Base-by-base conservation (phyloP, 1,140 invertebrate genomes). In the Drosophila nannoptera region DNA sequence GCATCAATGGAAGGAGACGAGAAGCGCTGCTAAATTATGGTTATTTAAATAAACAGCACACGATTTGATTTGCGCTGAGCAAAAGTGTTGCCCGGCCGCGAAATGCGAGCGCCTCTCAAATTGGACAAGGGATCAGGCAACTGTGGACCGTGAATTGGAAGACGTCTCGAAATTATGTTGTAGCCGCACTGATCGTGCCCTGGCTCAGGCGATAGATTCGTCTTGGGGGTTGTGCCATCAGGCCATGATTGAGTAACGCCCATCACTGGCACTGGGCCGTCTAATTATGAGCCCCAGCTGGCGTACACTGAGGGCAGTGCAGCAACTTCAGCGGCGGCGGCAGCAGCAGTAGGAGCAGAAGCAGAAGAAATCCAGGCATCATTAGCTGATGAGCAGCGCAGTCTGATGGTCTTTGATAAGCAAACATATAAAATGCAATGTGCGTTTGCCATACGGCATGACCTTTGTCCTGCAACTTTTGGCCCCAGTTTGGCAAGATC, bases 31-130 rank as follows among this genome's bases (percentile, higher is more conserved):
- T 81, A 87, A 87, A 87, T 87, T 88, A 87, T 87, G 87, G 89
- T 90, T 90, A 90, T 90, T 90, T 90, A 90, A 90, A 90, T 89
- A 90, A 90, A 90, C 89, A 90, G 87, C 83, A 86, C 89, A 90
- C 89, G 89, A 90, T 82, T 88, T 83, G 73, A 77, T 84, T 87
- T 88, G 78, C 22, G 66, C 62, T 55, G 62, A 33, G 77, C 82
- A 86, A 84, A 84, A 84, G 80, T 84, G 80, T 84, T 84, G 80
- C 77, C 40, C 46, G 60, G 70, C 59, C 65, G 66, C 54, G 70
- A 63, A 73, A 69, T 69, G 59, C 54, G 77, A 75, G 70, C 80
- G 77, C 80, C 80, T 84, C 67, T 63, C 62, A 84, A 86, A 86
- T 84, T 86, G 77, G 54, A 52, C 62, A 65, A 53, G 66, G 64